Evolutionary conservation across 2,797 vertebrate genomes (phyloP), one percentile per base, ranked within the genome.

Genomic region (Clamator glandarius): DNA sequence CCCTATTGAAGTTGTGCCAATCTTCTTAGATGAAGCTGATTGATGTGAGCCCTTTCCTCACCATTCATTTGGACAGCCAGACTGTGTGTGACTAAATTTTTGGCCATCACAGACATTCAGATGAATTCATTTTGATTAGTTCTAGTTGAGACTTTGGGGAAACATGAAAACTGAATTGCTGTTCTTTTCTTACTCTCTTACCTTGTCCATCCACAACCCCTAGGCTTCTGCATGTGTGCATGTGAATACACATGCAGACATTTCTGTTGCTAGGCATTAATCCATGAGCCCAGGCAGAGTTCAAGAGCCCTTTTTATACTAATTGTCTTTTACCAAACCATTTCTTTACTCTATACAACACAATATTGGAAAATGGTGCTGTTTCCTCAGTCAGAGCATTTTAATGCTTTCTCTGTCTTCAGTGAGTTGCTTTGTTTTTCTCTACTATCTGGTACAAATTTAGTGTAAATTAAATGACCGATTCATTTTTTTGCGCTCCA

Each of bases 391-490:
- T 54, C 20, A 55, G 85, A 92, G 75, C 72, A 50, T 95, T 96
- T 95, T 89, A 89, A 74, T 85, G 79, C 88, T 91, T 90, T 35
- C 69, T 91, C 66, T 90, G 31, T 94, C 81, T 88, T 96, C 89
- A 90, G 23, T 77, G 78, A 93, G 67, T 74, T 95, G 90, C 90
- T 93, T 48, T 61, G 68, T 85, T 90, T 95, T 95, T 95, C 96
- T 67, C 68, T 93, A 44, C 81, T 92, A 78, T 94, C 84, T 89
- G 66, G 79, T 93, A 92, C 54, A 94, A 93, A 96, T 96, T 95
- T 93, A 96, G 68, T 93, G 84, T 95, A 92, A 95, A 96, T 97
- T 95, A 96, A 97, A 96, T 96, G 95, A 91, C 89, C 92, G 64
- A 82, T 96, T 94, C 93, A 90, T 95, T 95, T 96, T 95, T 95